Percentiles rank a stretch among this genome's conserved stretches.
Evolutionary conservation across 1,140 invertebrate genomes (phyloP).

Genomic region (Coboldia fuscipes): DNA sequence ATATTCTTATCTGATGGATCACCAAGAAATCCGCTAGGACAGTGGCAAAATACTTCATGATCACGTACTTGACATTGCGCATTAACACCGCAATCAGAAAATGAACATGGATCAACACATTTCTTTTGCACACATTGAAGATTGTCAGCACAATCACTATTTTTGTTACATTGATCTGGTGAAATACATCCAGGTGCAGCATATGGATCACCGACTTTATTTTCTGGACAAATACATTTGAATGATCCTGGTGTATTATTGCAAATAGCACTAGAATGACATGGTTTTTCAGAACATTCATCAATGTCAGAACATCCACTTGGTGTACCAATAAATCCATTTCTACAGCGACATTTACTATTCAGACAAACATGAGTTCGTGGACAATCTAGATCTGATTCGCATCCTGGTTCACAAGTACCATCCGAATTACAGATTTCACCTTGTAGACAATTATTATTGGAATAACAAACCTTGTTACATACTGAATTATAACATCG

Average conservation of each 20-base stretch:
- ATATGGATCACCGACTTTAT: conserved; percentile 58
- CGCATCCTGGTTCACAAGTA: conserved; percentile 60
- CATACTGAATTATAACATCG: conserved; percentile 57
- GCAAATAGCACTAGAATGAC: conserved; percentile 57
- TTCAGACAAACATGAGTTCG: conserved; percentile 56
- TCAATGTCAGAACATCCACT: conserved; percentile 54
- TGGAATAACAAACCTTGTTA: conserved; percentile 66
- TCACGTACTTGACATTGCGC: conserved; percentile 47
- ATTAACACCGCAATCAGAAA: conserved; percentile 42
- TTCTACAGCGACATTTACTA: conserved; percentile 53
- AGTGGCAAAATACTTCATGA: conserved; percentile 45
- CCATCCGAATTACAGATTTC: conserved; percentile 67
- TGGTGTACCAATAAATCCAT: conserved; percentile 42
- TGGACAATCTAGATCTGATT: conserved; percentile 57
- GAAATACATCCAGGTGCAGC: conserved; percentile 41
- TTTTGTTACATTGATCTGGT: conserved; percentile 43
- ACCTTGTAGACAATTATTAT: conserved; percentile 70
- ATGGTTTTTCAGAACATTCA: conserved; percentile 58
- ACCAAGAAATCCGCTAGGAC: conserved; percentile 56
- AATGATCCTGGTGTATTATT: conserved; percentile 60
- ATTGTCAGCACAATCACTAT: conserved; percentile 45
- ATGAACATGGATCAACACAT: conserved; percentile 54
- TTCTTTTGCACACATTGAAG: conserved; percentile 46
- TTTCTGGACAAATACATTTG: conserved; percentile 51
- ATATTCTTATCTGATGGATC: conserved; percentile 47